phyloP scores from a whole-genome alignment of 2,797 vertebrate species.

The Rhincodon typus region DNA sequence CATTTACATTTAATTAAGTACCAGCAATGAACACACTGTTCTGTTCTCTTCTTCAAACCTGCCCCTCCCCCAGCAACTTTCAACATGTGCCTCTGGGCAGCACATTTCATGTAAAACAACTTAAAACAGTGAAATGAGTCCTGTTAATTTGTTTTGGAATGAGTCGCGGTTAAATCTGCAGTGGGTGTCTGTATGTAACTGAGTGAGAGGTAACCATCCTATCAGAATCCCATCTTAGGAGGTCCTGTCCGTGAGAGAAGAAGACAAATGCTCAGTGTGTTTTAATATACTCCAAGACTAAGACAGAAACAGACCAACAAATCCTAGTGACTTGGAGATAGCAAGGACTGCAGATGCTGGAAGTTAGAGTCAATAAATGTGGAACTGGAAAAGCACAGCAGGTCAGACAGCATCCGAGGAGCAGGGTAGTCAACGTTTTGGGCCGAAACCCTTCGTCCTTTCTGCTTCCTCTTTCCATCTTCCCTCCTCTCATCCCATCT shows the following conservation, averaged over 20 bases:
- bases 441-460: too few relatives aligned
- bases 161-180: not conserved
- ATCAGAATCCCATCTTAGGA: not conserved
- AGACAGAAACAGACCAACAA: not conserved
- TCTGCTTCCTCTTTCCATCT: not conserved
- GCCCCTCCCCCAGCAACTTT: not conserved
- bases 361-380: too few relatives aligned
- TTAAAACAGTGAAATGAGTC: not conserved
- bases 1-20: not conserved
- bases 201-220: not conserved
- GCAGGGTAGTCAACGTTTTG: too few relatives aligned
- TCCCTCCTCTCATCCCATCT: not conserved
- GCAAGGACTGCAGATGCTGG: too few relatives aligned
- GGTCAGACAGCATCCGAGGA: too few relatives aligned
- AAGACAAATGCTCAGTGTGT: not conserved
- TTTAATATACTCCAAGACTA: not conserved
- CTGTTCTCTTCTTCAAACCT: not conserved
- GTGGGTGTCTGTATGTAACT: not conserved
- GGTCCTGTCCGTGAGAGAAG: not conserved
- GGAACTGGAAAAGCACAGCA: too few relatives aligned
- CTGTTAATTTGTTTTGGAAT: not conserved
- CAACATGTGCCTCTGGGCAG: not conserved
- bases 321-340: not conserved
- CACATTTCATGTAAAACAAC: not conserved
- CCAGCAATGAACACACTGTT: not conserved